Conservation (phyloP, 2,113 vertebrate species). For the Myxocyprinus asiaticus region DNA sequence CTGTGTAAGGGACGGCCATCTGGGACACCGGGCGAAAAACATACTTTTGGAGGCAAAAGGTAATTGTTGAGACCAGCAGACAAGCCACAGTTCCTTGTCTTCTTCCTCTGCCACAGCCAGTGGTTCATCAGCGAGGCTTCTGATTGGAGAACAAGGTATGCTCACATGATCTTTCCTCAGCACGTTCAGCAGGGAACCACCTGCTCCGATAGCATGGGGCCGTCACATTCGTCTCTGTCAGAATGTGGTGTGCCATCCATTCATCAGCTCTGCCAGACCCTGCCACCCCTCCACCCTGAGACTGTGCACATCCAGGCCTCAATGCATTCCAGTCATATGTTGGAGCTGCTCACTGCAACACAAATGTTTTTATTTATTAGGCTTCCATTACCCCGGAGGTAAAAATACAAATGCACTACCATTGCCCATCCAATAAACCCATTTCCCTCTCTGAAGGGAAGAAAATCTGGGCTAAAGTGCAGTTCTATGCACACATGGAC, state of each 20-base stretch:
- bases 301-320: conserved; percentile 72
- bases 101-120: conserved; percentile 51
- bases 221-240: conserved; percentile 87
- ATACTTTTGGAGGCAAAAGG: conserved; percentile 24
- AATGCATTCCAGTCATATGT: conserved; percentile 76
- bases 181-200: conserved; percentile 65
- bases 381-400: conserved; percentile 76
- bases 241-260: conserved; percentile 69
- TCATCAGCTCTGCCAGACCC: conserved; percentile 79
- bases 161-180: conserved; percentile 66
- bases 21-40: conserved; percentile 24
- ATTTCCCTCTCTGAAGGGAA: conserved; percentile 33
- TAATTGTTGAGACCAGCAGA: conserved; percentile 17
- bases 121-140: conserved; percentile 54
- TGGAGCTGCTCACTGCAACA: conserved; percentile 63
- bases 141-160: conserved; percentile 61
- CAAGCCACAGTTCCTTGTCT: conserved; percentile 1
- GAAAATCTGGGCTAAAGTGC: conserved; percentile 37
- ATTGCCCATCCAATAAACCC: conserved; percentile 53
- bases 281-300: conserved; percentile 74
- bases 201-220: conserved; percentile 68
- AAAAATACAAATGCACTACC: conserved; percentile 72
- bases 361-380: conserved; percentile 82
- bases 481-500: not conserved
- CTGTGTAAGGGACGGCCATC: conserved; percentile 26